Conservation (phyloP, 2,113 vertebrate species). For the Stomatorhinus ivindoensis region DNA sequence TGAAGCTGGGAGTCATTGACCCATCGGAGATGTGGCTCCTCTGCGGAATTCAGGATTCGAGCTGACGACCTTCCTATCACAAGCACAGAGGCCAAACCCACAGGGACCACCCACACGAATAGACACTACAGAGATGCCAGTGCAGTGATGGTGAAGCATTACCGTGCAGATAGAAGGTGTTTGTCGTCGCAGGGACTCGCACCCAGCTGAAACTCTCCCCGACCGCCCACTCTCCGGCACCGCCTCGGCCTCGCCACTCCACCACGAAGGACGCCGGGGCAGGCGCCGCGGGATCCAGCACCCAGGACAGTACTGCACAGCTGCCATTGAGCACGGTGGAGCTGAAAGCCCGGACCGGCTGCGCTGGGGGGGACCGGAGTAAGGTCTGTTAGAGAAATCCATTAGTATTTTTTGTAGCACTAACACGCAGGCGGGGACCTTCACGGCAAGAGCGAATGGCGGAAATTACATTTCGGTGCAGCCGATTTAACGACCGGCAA, state of each 20-base stretch:
- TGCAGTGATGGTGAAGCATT: background rate
- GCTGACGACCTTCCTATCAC: background rate
- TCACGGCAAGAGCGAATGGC: background rate
- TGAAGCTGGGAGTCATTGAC: background rate
- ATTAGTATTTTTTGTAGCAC: background rate
- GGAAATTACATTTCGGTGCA: background rate
- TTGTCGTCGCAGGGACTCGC: slow-evolving; percentile 54
- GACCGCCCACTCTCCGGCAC: slow-evolving; percentile 34
- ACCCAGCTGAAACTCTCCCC: slow-evolving; percentile 63
- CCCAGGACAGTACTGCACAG: slow-evolving; percentile 75
- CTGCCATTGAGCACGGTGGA: slow-evolving; percentile 69
- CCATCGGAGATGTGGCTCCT: background rate
- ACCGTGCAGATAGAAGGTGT: slow-evolving; percentile 56
- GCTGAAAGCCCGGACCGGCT: slow-evolving; percentile 55
- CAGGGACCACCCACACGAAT: background rate
- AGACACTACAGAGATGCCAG: too few species aligned
- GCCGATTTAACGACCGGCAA: background rate
- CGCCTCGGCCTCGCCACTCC: slow-evolving; percentile 69
- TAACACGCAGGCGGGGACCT: background rate
- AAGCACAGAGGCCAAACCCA: background rate
- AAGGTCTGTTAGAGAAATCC: background rate
- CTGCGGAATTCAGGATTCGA: background rate
- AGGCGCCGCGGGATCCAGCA: slow-evolving; percentile 43
- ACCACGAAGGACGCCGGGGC: slow-evolving; percentile 66
- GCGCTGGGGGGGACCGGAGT: slow-evolving; percentile 53